Conservation (phyloP, 2,888 invertebrate species). For the Gerris lacustris region DNA sequence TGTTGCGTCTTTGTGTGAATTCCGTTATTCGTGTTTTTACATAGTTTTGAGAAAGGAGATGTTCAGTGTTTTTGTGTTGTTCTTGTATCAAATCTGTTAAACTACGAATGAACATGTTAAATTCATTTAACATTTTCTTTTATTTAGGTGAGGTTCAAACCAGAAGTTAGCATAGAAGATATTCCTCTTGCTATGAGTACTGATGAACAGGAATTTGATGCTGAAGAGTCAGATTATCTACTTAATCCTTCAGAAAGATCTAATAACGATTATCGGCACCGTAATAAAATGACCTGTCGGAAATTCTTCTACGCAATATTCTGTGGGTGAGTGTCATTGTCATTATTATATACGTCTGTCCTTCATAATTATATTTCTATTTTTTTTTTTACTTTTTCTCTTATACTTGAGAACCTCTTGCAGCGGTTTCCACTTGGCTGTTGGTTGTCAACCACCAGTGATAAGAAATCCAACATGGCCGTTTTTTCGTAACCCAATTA, state of each 20-base stretch:
- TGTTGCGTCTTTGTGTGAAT: no score
- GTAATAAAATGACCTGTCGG: slow-evolving; percentile 19
- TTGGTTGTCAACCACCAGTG: background rate
- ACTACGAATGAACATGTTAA: background rate
- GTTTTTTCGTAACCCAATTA: background rate
- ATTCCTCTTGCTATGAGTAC: slow-evolving; percentile 11
- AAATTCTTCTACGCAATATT: slow-evolving; percentile 23
- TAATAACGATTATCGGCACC: slow-evolving; percentile 3
- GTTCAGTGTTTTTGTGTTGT: background rate
- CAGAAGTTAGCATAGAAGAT: slow-evolving; percentile 8
- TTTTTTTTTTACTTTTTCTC: background rate
- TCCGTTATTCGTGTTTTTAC: no score
- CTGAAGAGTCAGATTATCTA: slow-evolving; percentile 40
- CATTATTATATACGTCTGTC: background rate
- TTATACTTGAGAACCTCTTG: no score
- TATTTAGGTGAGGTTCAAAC: background rate
- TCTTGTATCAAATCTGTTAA: no score
- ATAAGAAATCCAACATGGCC: background rate
- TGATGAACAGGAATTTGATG: slow-evolving; percentile 36
- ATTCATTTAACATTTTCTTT: background rate
- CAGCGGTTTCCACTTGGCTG: no score
- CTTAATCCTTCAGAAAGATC: slow-evolving; percentile 32
- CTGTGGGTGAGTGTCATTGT: slow-evolving; percentile 29
- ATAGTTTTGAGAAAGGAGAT: background rate
- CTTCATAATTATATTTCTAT: background rate